Evolutionary conservation across 1,140 invertebrate genomes (phyloP).

Genomic region (Aphelenchoides fujianensis): DNA sequence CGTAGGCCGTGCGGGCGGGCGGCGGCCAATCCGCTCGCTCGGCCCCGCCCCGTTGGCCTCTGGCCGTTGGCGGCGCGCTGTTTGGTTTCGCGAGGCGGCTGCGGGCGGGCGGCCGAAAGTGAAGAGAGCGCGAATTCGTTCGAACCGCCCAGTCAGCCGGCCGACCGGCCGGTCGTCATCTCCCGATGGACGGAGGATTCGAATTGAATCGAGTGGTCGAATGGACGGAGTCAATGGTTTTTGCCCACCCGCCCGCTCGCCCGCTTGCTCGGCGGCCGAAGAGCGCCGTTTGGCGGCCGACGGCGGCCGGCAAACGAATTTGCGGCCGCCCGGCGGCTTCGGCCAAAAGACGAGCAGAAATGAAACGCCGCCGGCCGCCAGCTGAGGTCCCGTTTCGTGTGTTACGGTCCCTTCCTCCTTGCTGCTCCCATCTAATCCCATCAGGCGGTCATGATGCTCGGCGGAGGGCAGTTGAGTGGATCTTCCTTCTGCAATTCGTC

Average conservation of each 20-base stretch:
- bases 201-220: background rate
- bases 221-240: background rate
- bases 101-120: constrained; percentile 1
- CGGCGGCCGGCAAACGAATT: too few species aligned
- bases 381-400: background rate
- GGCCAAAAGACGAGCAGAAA: background rate
- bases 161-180: background rate
- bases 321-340: background rate
- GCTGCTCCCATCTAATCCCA: too few species aligned
- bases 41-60: background rate
- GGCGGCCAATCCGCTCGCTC: background rate
- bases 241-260: background rate
- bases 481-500: too few species aligned
- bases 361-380: background rate
- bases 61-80: background rate
- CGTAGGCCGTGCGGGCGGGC: background rate
- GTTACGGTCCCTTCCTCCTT: background rate
- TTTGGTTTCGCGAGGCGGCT: background rate
- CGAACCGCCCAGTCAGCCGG: too few species aligned
- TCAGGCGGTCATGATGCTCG: too few species aligned
- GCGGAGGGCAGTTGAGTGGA: too few species aligned
- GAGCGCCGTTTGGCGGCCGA: background rate
- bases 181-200: background rate
- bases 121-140: background rate
- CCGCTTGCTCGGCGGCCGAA: background rate